Conservation (phyloP, 2,797 vertebrate species). For the Molossus molossus region DNA sequence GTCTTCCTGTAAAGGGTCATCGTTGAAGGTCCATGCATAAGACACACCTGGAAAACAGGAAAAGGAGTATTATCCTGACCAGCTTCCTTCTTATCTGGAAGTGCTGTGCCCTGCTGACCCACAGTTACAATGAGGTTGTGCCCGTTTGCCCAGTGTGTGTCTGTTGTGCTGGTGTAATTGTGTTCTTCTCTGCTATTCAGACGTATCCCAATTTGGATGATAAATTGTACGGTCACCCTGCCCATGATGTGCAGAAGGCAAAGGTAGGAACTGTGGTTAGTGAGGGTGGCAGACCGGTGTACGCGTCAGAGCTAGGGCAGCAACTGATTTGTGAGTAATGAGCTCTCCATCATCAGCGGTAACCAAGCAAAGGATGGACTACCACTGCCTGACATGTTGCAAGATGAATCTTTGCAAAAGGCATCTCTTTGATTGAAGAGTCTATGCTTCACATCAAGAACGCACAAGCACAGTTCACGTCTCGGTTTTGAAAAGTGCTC, state of each 20-base stretch:
- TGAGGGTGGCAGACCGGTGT: neutral
- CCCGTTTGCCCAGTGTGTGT: neutral
- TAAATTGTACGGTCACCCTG: fast-evolving
- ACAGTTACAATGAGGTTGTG: neutral
- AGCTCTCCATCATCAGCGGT: neutral
- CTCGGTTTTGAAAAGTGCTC: neutral
- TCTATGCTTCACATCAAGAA: neutral
- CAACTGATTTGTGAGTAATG: neutral
- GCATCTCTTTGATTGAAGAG: no score
- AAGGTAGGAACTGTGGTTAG: fast-evolving
- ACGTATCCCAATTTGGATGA: neutral
- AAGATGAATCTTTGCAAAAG: neutral
- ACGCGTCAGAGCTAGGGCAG: neutral
- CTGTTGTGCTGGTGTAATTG: neutral
- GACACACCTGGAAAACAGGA: constrained; percentile 86
- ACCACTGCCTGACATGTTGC: no score
- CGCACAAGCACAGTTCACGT: neutral
- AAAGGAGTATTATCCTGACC: neutral
- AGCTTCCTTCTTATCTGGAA: neutral
- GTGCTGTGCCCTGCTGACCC: neutral
- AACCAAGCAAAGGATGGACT: neutral
- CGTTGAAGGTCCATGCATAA: constrained; percentile 89
- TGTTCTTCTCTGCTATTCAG: neutral
- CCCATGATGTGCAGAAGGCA: neutral
- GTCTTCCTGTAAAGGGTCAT: constrained; percentile 82